Percentiles rank a stretch among this genome's conserved stretches.
Evolutionary conservation across 2,797 vertebrate species (phyloP).

Genomic region (Schizopygopsis malacanthus): DNA sequence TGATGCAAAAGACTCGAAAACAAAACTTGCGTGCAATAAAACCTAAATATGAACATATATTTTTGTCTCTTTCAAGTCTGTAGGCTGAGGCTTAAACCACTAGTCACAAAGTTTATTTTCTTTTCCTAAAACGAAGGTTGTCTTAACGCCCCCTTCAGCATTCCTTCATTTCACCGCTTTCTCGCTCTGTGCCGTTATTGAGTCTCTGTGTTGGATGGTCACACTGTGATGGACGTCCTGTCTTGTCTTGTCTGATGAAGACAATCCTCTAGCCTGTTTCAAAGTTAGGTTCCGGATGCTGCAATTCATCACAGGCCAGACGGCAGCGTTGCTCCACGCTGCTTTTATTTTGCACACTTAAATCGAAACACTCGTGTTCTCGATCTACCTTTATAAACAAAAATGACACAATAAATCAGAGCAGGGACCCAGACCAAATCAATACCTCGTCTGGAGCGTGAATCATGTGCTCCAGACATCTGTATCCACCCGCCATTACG

Average conservation of each 20-base stretch:
- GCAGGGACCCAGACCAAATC: conserved; percentile 69
- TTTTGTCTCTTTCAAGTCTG: background rate
- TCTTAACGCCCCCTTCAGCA: background rate
- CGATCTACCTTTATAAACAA: conserved; percentile 67
- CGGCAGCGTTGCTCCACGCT: conserved; percentile 54
- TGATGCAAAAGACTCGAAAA: conserved; percentile 4
- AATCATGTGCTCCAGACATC: conserved; percentile 67
- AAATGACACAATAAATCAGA: conserved; percentile 76
- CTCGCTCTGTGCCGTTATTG: conserved; percentile 36
- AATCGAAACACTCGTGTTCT: conserved; percentile 67
- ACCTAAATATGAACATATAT: background rate
- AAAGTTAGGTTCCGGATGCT: conserved; percentile 63
- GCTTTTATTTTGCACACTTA: conserved; percentile 70
- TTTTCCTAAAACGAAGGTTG: conserved; percentile 14
- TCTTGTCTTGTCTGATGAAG: conserved; percentile 72
- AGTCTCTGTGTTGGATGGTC: conserved; percentile 37
- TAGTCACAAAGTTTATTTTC: conserved; percentile 5
- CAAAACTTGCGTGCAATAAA: background rate
- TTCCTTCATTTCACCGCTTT: conserved; percentile 35
- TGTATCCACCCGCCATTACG: conserved; percentile 69
- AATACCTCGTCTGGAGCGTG: conserved; percentile 73
- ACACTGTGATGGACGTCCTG: conserved; percentile 71
- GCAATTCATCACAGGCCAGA: conserved; percentile 71
- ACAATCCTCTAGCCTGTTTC: conserved; percentile 64
- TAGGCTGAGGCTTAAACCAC: background rate